A percentile compares a stretch with the other conserved stretches of the same genome.
Conservation (phyloP, 2,113 vertebrate species). For the Dicerorhinus sumatrensis region DNA sequence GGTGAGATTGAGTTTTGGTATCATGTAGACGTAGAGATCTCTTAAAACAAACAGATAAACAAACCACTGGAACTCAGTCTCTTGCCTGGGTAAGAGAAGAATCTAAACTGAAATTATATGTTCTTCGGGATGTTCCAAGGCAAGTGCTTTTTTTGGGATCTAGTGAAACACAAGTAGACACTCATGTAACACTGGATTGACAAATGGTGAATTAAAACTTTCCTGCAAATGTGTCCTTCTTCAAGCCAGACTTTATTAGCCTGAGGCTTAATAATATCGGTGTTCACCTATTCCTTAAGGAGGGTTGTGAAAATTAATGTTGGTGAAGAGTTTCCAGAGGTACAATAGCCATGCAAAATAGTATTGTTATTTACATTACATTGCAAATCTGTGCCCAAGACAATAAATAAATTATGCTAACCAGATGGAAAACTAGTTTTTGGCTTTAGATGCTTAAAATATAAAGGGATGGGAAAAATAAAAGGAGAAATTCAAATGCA, state of each 20-base stretch:
- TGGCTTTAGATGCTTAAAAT: conserved; percentile 72
- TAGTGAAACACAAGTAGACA: conserved; percentile 37
- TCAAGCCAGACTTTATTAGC: conserved; percentile 64
- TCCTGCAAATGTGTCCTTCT: conserved; percentile 59
- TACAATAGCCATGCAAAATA: conserved; percentile 76
- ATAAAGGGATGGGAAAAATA: conserved; percentile 52
- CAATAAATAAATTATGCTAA: conserved; percentile 80
- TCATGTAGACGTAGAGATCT: not conserved
- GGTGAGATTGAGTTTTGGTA: not conserved
- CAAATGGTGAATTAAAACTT: conserved; percentile 62
- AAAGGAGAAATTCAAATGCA: conserved; percentile 59
- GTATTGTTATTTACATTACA: conserved; percentile 79
- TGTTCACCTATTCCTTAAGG: conserved; percentile 75
- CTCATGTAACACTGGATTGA: not conserved
- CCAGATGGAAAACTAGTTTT: conserved; percentile 66
- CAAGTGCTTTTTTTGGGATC: not conserved
- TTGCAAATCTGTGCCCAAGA: conserved; percentile 63
- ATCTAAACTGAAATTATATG: conserved; percentile 14
- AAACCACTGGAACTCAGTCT: not conserved
- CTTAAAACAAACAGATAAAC: conserved; percentile 34
- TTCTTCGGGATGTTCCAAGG: not conserved
- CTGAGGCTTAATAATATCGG: conserved; percentile 63
- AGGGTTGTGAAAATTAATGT: conserved; percentile 75
- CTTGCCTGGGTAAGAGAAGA: not conserved
- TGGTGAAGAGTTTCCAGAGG: conserved; percentile 67